Base-by-base conservation (phyloP, 2,797 vertebrate genomes). In the Telmatherina bonti region DNA sequence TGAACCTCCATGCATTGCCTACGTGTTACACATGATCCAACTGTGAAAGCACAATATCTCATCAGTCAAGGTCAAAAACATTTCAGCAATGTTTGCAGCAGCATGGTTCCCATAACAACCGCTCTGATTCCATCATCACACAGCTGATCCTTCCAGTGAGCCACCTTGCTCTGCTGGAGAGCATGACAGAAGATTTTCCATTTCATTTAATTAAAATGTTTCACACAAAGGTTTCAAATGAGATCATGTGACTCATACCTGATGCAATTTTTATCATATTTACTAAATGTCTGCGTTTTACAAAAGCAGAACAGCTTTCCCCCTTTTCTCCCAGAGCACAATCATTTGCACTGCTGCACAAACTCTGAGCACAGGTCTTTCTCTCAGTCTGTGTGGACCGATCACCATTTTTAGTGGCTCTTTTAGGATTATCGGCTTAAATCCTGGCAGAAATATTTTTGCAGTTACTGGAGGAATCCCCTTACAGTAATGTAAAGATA, bases 61-160 rank as follows among this genome's bases (percentile, higher is more conserved):
- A 85, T 84, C 79, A 72, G 56, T 70, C 78, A 83, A 80, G 84
- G 82, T 82, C 79, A 88, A 79, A 82, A 73, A 69, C 41, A 59
- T 74, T 81, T 79, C 77, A 36, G 51, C 76, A 79, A 81, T 78
- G 87, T 95, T 93, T 58, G 88, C 89, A 27, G 86, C 82, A 3
- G 88, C 91, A 62, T 91, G 90, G 82, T 94, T 95, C 4, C 85
- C 73, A 84, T 89, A 78, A 82, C 87, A 85, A 87, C 89, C 8
- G 7, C 31, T 74, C 30, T 58, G 81, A 83, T 81, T 82, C 81
- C 60, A 78, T 82, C 64, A 64, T 64, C 64, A 33, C 27, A 57
- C 76, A 65, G 62, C 63, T 51, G 64, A 70, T 68, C 52, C 31
- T 18, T 73, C 79, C 56, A 38, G 43, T 64, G 47, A 71, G 70